Conservation (phyloP, 2,113 vertebrate species). For the Cisticola juncidis region DNA sequence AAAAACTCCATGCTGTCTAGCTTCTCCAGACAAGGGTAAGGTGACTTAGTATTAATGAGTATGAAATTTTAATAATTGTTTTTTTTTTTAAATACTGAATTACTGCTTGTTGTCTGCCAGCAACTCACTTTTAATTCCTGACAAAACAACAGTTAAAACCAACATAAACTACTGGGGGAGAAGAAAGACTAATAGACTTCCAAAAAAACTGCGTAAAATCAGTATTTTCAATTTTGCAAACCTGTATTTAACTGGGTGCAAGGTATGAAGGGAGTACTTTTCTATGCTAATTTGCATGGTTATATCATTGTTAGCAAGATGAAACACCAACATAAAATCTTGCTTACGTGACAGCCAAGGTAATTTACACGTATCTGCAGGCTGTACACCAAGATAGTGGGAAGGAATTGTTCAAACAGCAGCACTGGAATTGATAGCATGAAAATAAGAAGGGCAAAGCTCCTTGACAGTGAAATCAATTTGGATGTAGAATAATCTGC, state of each 20-base stretch:
- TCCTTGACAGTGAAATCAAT: constrained; percentile 51
- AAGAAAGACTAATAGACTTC: neutral
- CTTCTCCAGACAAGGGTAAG: neutral
- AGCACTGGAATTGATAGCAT: neutral
- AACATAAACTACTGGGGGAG: neutral
- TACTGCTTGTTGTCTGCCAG: neutral
- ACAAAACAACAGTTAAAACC: neutral
- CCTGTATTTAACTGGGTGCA: neutral
- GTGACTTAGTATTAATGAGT: neutral
- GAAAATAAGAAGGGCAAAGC: constrained; percentile 19
- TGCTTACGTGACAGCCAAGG: neutral
- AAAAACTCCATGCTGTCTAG: neutral
- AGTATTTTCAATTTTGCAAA: neutral
- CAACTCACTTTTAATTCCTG: neutral
- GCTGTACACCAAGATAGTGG: neutral
- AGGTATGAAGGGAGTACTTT: neutral
- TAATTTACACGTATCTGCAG: neutral
- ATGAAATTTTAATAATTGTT: neutral
- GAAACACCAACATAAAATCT: neutral
- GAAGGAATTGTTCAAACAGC: neutral
- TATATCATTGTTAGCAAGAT: neutral
- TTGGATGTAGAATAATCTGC: constrained; percentile 23
- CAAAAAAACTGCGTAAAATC: neutral
- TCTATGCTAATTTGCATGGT: neutral
- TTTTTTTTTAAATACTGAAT: neutral